Evolutionary conservation across 2,113 vertebrate genomes (phyloP).

Genomic region (Noturus placidus): DNA sequence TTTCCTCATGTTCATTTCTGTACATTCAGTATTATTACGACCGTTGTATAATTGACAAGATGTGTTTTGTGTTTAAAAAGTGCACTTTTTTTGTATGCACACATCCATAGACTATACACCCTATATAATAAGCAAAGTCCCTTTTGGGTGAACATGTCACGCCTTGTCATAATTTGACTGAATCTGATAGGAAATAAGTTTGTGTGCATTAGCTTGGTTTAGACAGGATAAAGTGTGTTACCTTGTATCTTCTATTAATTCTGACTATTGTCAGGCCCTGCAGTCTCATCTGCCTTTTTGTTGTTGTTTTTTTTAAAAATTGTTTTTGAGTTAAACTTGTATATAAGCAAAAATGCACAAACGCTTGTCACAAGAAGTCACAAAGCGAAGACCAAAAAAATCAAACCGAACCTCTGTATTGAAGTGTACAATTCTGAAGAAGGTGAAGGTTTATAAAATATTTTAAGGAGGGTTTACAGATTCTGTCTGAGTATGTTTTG

Average conservation of each 20-base stretch:
- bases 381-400: slow-evolving; percentile 28
- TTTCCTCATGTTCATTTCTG: slow-evolving; percentile 3
- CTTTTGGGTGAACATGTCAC: neutral
- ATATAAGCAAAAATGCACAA: slow-evolving; percentile 2
- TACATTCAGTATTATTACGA: slow-evolving; percentile 27
- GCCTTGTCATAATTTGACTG: neutral
- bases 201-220: neutral
- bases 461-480: neutral
- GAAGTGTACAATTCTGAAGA: neutral
- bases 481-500: slow-evolving; percentile 1
- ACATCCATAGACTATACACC: neutral
- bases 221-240: neutral
- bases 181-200: neutral
- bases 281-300: neutral
- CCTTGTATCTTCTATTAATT: neutral
- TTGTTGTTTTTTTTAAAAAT: neutral
- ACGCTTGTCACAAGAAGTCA: neutral
- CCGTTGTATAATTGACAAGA: neutral
- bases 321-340: neutral
- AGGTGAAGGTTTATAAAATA: neutral
- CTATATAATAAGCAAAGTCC: neutral
- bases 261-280: neutral
- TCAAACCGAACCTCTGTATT: neutral
- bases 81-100: slow-evolving; percentile 20
- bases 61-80: slow-evolving; percentile 27